Base-by-base conservation (phyloP, 2,113 vertebrate genomes). In the Phyllopteryx taeniolatus region DNA sequence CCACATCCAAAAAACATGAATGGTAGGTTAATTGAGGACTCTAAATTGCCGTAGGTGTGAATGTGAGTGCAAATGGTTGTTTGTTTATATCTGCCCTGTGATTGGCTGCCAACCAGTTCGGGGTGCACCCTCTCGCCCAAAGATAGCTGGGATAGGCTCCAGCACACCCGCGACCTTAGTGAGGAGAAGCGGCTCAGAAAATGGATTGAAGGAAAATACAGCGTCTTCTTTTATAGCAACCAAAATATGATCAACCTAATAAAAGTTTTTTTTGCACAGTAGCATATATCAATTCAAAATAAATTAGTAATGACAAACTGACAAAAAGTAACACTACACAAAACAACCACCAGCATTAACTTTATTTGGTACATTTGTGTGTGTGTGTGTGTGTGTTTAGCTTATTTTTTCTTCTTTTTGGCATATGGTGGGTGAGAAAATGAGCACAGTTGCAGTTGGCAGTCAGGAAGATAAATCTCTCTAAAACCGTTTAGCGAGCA, bases 381-480 rank as follows among this genome's bases (percentile, higher is more conserved):
- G 33, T 61, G 42, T 14, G 20, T 22, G n/a, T 22, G 63, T 22
- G 20, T 56, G n/a, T 22, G 42, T 42, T n/a, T 20, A 19, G 8
- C 54, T 56, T 56, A 22, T n/a, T 39, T 42, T 20, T 39, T 20
- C 42, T 64, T 2, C 42, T 64, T 14, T 22, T 44, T 44, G 39
- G 39, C 42, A 46, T 65, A 65, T 65, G n/a, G 42, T 22, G 11
- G 42, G 12, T 12, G 20, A 22, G 42, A 46, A 43, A 46, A 65
- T 5, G 63, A 65, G n/a, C 63, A 46, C 63, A 65, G 42, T 46
- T 22, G 42, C 42, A 65, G n/a, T 46, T 65, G 63, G 42, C 63
- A 46, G 63, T 46, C n/a, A 65, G 11, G 42, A 65, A 65, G 42
- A 46, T 27, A 44, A 65, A 65, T 44, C 42, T n/a, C 62, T 65